Percentiles rank a stretch among this genome's conserved stretches.
Conservation (phyloP, 2,797 vertebrate genomes). For the Dicrostonyx torquatus region DNA sequence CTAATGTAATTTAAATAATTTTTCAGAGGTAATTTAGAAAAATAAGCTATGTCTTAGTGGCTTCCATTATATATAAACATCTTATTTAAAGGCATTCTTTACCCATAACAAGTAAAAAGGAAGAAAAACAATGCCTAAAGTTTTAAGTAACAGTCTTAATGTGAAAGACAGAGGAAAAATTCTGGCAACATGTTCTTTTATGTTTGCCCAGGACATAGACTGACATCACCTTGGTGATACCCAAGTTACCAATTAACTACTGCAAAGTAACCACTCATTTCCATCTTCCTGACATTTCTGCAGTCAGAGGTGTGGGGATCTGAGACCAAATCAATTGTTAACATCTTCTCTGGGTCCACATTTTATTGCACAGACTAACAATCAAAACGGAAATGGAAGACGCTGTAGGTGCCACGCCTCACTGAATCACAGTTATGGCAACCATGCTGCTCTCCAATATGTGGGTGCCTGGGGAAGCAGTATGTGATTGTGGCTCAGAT, state of each 20-base stretch:
- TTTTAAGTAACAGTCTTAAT: not conserved
- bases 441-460: not conserved
- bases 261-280: not conserved
- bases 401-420: not conserved
- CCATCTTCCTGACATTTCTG: not conserved
- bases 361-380: not conserved
- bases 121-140: not conserved
- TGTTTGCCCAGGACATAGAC: not conserved
- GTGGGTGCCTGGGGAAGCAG: not conserved
- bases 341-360: not conserved
- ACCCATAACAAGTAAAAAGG: not conserved
- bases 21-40: not conserved
- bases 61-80: not conserved
- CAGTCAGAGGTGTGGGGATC: not conserved
- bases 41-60: slow-evolving; percentile 26
- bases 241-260: not conserved
- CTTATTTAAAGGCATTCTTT: not conserved
- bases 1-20: not conserved
- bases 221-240: not conserved
- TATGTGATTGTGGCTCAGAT: not conserved
- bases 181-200: not conserved
- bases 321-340: not conserved
- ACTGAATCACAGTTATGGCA: not conserved
- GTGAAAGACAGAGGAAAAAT: not conserved
- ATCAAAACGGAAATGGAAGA: slow-evolving; percentile 32